Evolutionary conservation across 2,888 invertebrate species (phyloP).

Genomic region (Nephrocerus scutellatus): DNA sequence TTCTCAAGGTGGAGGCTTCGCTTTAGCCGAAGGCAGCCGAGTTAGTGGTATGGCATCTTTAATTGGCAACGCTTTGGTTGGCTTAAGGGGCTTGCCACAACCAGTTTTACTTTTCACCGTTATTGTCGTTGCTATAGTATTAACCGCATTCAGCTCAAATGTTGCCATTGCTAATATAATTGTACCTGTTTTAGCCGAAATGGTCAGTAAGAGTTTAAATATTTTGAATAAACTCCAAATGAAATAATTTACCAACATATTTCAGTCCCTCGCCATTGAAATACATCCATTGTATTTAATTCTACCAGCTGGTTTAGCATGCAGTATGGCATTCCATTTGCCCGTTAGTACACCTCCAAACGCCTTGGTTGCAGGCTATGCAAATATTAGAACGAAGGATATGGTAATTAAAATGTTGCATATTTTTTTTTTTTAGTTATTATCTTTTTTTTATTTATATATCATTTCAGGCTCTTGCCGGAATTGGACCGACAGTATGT

Average conservation of each 20-base stretch:
- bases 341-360: slow-evolving; percentile 94
- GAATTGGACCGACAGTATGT: slow-evolving; percentile 70
- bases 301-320: slow-evolving; percentile 80
- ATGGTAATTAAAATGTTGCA: slow-evolving; percentile 53
- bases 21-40: slow-evolving; percentile 79
- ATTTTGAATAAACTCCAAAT: neutral
- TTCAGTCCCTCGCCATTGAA: slow-evolving; percentile 59
- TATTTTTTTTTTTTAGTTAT: neutral
- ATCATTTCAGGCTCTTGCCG: slow-evolving; percentile 59
- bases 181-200: slow-evolving; percentile 73
- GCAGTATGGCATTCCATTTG: slow-evolving; percentile 89
- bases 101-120: slow-evolving; percentile 66
- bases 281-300: slow-evolving; percentile 85
- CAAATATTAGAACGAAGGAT: slow-evolving; percentile 69
- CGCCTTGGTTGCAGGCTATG: slow-evolving; percentile 82
- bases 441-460: neutral
- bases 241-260: slow-evolving; percentile 2
- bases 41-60: slow-evolving; percentile 68
- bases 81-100: slow-evolving; percentile 58
- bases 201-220: slow-evolving; percentile 49
- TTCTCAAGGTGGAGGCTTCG: slow-evolving; percentile 73
- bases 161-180: slow-evolving; percentile 86
- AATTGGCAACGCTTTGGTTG: slow-evolving; percentile 65
- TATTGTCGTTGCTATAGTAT: slow-evolving; percentile 65
- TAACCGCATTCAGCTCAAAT: slow-evolving; percentile 87